Evolutionary conservation across 1,140 invertebrate genomes (phyloP).

Genomic region (Ceratitis capitata): DNA sequence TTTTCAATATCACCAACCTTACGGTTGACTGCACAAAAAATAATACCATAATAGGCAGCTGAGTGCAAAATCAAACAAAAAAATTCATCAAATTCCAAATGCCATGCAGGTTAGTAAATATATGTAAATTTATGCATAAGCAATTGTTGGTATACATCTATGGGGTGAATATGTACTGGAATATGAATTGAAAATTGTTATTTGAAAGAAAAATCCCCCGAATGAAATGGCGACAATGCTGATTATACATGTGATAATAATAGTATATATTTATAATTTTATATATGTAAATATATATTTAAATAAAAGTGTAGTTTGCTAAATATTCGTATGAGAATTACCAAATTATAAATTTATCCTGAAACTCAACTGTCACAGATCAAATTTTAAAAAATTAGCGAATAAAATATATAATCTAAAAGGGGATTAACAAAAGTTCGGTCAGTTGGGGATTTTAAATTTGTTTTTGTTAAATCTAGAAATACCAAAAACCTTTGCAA

Average conservation of each 20-base stretch:
- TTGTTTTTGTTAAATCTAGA: too few relatives aligned
- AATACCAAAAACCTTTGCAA: too few relatives aligned
- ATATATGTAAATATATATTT: neutral
- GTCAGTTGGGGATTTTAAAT: too few relatives aligned
- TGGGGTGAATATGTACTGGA: too few relatives aligned
- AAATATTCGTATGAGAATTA: neutral
- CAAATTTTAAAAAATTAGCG: neutral
- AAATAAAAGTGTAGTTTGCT: neutral
- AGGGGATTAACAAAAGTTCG: too few relatives aligned
- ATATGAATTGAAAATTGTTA: neutral
- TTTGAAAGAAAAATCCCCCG: neutral
- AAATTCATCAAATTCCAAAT: neutral
- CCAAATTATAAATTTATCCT: constrained; percentile 4
- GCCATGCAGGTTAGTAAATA: neutral
- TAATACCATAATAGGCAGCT: neutral
- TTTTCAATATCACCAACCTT: constrained; percentile 2
- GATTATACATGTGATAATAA: neutral
- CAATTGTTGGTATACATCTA: too few relatives aligned
- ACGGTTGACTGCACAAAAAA: constrained; percentile 10
- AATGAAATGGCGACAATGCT: neutral
- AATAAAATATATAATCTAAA: too few relatives aligned
- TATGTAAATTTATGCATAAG: neutral
- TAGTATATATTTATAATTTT: too few relatives aligned
- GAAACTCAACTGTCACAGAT: neutral
- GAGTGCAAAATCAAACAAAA: too few relatives aligned